Evolutionary conservation across 64 coral and sea anemone species (phyloP).

Genomic region (Dendronephthya gigantea): DNA sequence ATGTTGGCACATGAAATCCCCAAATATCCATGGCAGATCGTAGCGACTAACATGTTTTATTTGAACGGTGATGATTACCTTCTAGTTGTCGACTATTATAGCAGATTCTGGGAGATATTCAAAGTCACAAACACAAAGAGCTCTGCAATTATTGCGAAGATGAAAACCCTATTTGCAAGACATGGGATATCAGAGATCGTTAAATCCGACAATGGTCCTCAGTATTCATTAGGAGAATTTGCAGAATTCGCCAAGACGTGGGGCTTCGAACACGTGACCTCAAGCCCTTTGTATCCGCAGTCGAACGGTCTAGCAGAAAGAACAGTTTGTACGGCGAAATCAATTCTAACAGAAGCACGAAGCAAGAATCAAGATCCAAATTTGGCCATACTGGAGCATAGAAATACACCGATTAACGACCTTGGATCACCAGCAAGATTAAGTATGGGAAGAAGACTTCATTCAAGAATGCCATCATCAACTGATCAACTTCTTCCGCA

Average conservation of each 20-base stretch:
- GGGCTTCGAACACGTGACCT: not conserved
- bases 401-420: conserved; percentile 5
- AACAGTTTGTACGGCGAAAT: not conserved
- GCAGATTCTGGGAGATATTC: not conserved
- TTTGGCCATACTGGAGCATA: not conserved
- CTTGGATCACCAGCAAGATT: conserved; percentile 16
- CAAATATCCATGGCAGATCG: not conserved
- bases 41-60: not conserved
- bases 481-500: not conserved
- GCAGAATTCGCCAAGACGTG: conserved; percentile 10
- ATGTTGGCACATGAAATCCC: not conserved
- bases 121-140: conserved; percentile 12
- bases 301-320: conserved; percentile 1
- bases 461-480: not conserved
- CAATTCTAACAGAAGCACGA: not conserved
- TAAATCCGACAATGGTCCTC: conserved; percentile 12
- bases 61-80: not conserved
- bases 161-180: not conserved
- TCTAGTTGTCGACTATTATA: not conserved
- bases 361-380: not conserved
- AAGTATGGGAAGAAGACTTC: conserved; percentile 15
- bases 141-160: not conserved
- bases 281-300: not conserved
- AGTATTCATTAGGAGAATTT: not conserved
- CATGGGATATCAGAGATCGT: conserved; percentile 6